These are phyloP conservation scores for Colistium nudipinnis DNA, from an alignment of 2,113 vertebrate species.

Conservation along the genomic window DNA sequence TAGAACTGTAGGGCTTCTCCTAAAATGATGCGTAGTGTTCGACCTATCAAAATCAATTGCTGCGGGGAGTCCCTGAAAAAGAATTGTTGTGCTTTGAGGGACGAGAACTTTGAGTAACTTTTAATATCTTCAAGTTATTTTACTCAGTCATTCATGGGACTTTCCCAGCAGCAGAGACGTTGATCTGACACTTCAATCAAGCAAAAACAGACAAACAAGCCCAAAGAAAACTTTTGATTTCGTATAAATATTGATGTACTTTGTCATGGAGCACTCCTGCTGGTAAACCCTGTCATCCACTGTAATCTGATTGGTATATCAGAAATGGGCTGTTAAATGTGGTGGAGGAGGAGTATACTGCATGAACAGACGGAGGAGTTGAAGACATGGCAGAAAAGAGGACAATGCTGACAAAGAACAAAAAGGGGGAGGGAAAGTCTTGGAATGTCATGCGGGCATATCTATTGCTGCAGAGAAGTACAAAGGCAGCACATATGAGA, in stretches of 20 bases:
- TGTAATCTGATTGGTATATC: slow-evolving; percentile 13
- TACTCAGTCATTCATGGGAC: slow-evolving; percentile 38
- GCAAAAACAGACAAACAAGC: slow-evolving; percentile 23
- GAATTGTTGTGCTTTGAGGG: neutral
- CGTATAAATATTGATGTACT: slow-evolving; percentile 40
- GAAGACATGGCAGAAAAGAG: slow-evolving; percentile 35
- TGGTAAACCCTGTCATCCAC: slow-evolving; percentile 23
- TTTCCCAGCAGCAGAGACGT: slow-evolving; percentile 4
- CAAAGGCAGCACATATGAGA: slow-evolving; percentile 17
- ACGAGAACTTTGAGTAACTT: slow-evolving; percentile 2
- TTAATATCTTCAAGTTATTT: neutral
- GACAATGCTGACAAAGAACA: slow-evolving; percentile 50
- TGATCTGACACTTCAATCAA: slow-evolving; percentile 42
- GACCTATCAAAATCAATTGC: neutral
- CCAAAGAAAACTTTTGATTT: slow-evolving; percentile 24
- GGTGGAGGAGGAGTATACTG: no score
- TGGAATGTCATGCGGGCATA: neutral
- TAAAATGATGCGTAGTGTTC: neutral
- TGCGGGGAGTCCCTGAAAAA: neutral
- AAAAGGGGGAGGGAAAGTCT: neutral
- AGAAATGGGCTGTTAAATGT: neutral
- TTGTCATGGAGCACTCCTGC: slow-evolving; percentile 18
- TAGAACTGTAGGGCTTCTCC: neutral
- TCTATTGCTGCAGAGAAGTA: slow-evolving; percentile 4
- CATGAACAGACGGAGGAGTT: no score